These are phyloP conservation scores for Miniopterus natalensis DNA, from an alignment of 2,113 vertebrate genomes.

Conservation along the genomic window DNA sequence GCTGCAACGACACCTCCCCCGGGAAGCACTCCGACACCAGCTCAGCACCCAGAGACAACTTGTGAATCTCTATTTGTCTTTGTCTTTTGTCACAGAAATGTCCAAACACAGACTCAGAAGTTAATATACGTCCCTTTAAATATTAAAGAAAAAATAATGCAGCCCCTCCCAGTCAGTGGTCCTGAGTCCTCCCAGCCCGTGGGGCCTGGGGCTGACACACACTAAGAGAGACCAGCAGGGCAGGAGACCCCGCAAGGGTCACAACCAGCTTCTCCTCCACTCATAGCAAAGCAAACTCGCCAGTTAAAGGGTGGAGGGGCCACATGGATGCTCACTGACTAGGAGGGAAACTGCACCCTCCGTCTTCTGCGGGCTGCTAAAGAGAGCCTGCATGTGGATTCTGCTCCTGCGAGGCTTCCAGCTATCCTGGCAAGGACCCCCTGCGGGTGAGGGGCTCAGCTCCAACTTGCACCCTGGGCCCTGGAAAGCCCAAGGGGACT, in stretches of 20 bases:
- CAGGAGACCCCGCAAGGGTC: neutral
- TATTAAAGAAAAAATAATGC: neutral
- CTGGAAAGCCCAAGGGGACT: neutral
- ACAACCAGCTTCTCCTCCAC: neutral
- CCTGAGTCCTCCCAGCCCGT: neutral
- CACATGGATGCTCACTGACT: neutral
- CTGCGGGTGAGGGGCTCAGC: fast-evolving
- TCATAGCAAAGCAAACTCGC: neutral
- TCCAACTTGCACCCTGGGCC: neutral
- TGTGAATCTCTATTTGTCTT: neutral
- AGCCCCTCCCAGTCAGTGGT: neutral
- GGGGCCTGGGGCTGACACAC: neutral
- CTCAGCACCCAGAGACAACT: neutral
- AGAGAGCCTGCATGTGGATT: no score
- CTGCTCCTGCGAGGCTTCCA: neutral
- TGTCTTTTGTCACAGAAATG: neutral
- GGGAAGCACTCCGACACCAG: neutral
- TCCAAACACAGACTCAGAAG: neutral
- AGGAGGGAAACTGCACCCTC: fast-evolving
- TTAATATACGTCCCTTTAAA: neutral
- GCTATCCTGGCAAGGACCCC: neutral
- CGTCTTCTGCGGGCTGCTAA: fast-evolving
- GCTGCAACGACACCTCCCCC: neutral
- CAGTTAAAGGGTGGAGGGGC: fast-evolving
- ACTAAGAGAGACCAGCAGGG: neutral